Conservation (phyloP, 2,888 invertebrate species). For the Vanessa cardui region DNA sequence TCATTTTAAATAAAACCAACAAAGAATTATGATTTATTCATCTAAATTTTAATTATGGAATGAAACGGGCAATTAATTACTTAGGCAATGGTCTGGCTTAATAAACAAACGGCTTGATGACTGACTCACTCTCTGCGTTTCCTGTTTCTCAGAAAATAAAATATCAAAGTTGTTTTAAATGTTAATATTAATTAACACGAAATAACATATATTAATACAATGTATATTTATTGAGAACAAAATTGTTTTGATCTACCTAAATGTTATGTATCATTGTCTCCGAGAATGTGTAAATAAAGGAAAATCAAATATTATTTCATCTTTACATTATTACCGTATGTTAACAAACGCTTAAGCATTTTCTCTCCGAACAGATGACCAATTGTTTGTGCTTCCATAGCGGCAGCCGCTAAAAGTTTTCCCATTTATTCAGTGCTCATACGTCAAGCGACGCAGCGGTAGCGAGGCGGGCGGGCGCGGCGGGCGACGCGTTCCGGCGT, state of each 20-base stretch:
- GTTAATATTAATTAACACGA: neutral
- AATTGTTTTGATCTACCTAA: too few relatives aligned
- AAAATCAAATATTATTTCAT: too few relatives aligned
- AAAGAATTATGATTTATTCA: conserved; percentile 21
- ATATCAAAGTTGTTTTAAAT: conserved; percentile 19
- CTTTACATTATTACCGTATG: neutral
- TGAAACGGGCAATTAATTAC: conserved; percentile 37
- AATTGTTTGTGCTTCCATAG: conserved; percentile 79
- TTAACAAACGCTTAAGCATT: conserved; percentile 56
- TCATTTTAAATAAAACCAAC: neutral
- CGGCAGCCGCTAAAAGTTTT: conserved; percentile 76
- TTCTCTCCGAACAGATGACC: conserved; percentile 74
- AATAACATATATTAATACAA: too few relatives aligned
- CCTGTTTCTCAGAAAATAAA: conserved; percentile 18
- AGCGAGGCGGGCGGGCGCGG: conserved; percentile 42
- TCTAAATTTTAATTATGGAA: conserved; percentile 32
- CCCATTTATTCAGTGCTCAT: conserved; percentile 81
- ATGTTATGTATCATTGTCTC: too few relatives aligned
- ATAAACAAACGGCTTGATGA: conserved; percentile 32
- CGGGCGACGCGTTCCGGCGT: conserved; percentile 76
- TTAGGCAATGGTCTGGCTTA: conserved; percentile 31
- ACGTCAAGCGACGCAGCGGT: conserved; percentile 61
- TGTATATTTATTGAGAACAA: too few relatives aligned
- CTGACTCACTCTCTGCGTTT: conserved; percentile 16
- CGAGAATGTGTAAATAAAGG: too few relatives aligned